These are phyloP conservation scores for Trichoplusia ni DNA, from an alignment of 1,140 invertebrate genomes.

Conservation along the genomic window DNA sequence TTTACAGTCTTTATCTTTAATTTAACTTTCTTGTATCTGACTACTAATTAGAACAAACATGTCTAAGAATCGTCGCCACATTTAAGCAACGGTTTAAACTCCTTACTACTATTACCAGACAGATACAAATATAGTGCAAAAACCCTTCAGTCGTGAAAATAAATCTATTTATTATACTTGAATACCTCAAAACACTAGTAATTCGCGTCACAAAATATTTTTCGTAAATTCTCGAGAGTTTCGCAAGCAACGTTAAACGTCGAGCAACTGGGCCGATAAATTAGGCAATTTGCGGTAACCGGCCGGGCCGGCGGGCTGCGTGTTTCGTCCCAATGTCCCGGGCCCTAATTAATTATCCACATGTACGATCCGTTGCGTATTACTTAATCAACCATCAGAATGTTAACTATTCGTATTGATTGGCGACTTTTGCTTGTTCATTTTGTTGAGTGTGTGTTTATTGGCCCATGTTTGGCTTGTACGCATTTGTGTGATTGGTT, in stretches of 20 bases:
- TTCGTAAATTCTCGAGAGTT: slow-evolving; percentile 1
- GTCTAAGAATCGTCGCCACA: no score
- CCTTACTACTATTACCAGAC: no score
- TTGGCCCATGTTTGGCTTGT: slow-evolving; percentile 5
- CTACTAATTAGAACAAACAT: no score
- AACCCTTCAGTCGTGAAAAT: no score
- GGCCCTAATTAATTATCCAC: slow-evolving; percentile 57
- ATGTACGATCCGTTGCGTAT: slow-evolving; percentile 34
- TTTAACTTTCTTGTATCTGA: no score
- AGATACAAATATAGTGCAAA: no score
- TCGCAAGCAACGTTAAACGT: slow-evolving; percentile 11
- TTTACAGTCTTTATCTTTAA: no score
- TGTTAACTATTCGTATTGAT: slow-evolving; percentile 43
- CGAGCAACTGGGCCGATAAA: slow-evolving; percentile 48
- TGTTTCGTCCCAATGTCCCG: slow-evolving; percentile 40
- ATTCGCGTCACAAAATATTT: not conserved
- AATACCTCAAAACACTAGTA: no score
- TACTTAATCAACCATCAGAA: slow-evolving; percentile 56
- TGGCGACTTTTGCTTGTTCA: slow-evolving; percentile 31
- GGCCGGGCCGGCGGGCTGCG: slow-evolving; percentile 32
- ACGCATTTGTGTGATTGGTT: slow-evolving; percentile 20
- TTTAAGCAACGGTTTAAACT: no score
- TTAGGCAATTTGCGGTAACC: slow-evolving; percentile 54
- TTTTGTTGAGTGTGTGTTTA: slow-evolving; percentile 30
- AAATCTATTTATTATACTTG: no score